A percentile compares a stretch with the other conserved stretches of the same genome.
Evolutionary conservation across 2,113 vertebrate species (phyloP).

Genomic region (Ceyx cyanopectus): DNA sequence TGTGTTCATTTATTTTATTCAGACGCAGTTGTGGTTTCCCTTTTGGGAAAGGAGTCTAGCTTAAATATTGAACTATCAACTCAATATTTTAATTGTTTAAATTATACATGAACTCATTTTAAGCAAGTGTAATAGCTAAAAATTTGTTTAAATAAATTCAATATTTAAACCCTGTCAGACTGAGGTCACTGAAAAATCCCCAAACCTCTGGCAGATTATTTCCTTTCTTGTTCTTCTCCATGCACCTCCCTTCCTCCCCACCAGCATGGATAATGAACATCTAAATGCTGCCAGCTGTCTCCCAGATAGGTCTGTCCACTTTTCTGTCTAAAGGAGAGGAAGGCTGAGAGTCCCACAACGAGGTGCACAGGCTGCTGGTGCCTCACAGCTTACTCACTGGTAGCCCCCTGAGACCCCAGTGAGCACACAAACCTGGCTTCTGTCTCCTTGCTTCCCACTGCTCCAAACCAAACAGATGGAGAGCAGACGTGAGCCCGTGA

Average conservation of each 20-base stretch:
- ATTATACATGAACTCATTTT: constrained; percentile 49
- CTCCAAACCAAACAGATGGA: background rate
- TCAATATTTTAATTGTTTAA: constrained; percentile 65
- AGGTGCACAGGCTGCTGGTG: background rate
- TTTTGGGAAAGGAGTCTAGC: background rate
- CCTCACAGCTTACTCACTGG: background rate
- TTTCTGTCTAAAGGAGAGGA: background rate
- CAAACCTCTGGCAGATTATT: background rate
- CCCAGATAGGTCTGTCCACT: background rate
- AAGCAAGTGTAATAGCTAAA: constrained; percentile 11
- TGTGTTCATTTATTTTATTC: constrained; percentile 21
- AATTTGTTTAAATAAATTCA: constrained; percentile 28
- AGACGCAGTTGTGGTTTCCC: background rate
- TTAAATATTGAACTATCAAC: constrained; percentile 41
- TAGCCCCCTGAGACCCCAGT: background rate
- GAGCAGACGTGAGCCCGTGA: background rate
- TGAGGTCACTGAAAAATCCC: background rate
- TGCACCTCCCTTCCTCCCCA: background rate
- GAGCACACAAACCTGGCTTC: background rate
- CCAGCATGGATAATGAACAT: background rate
- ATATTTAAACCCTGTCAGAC: constrained; percentile 16
- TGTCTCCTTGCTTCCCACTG: background rate
- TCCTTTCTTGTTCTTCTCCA: background rate
- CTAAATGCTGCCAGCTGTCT: constrained; percentile 9
- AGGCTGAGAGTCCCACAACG: background rate